Evolutionary conservation across 1,140 invertebrate species (phyloP).

Genomic region (Drosophila ogumai): DNA sequence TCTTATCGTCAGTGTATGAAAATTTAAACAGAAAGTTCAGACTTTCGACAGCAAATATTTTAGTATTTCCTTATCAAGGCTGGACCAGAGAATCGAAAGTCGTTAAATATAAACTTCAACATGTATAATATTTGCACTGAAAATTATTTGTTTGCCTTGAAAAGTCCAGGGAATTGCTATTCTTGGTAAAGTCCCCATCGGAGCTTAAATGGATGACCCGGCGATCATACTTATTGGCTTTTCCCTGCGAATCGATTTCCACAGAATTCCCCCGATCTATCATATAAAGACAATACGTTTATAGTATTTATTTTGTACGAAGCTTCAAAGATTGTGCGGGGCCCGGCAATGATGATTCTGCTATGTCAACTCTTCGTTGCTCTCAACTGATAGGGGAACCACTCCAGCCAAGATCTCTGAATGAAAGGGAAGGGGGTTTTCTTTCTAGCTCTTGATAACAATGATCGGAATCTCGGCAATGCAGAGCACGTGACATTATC

Average conservation of each 20-base stretch:
- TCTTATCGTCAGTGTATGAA: conserved; percentile 46
- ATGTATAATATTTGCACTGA: conserved; percentile 25
- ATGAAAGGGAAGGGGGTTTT: conserved; percentile 29
- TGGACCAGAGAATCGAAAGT: conserved; percentile 42
- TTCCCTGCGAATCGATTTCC: conserved; percentile 22
- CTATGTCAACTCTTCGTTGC: conserved; percentile 42
- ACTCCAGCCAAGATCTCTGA: conserved; percentile 43
- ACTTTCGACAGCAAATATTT: conserved; percentile 26
- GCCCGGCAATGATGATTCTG: conserved; percentile 28
- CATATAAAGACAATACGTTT: not conserved
- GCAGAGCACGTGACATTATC: conserved; percentile 48
- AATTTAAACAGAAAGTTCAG: conserved; percentile 39
- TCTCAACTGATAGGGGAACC: conserved; percentile 48
- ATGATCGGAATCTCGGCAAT: conserved; percentile 45
- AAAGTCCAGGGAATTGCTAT: conserved; percentile 1
- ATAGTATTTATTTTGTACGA: conserved; percentile 8
- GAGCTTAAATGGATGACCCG: conserved; percentile 1
- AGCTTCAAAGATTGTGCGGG: conserved; percentile 17
- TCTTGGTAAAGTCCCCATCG: conserved; percentile 11
- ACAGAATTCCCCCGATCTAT: conserved; percentile 36
- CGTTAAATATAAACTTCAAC: conserved; percentile 6
- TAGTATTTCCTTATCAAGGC: conserved; percentile 42
- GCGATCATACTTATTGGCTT: conserved; percentile 9
- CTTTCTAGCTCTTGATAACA: conserved; percentile 12
- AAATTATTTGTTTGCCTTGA: not conserved